Conservation (phyloP, 2,113 vertebrate genomes). For the Bufo gargarizans region DNA sequence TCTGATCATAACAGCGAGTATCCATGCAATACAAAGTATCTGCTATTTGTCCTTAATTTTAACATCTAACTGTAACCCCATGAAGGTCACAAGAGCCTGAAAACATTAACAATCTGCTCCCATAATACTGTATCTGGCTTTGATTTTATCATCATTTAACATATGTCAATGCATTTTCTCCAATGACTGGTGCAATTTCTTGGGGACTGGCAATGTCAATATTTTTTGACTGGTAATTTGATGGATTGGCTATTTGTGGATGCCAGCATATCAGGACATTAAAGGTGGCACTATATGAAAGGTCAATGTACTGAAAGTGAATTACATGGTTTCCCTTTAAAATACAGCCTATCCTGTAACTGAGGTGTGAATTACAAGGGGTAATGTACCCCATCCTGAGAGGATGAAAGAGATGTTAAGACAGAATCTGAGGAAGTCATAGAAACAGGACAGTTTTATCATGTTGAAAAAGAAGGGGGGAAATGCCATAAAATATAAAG, state of each 20-base stretch:
- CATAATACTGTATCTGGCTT: not conserved
- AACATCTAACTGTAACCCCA: not conserved
- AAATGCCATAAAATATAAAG: too few species aligned
- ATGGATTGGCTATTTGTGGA: too few species aligned
- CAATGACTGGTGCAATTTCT: not conserved
- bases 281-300: too few species aligned
- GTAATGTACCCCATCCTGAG: not conserved
- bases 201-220: not conserved
- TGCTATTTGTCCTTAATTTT: not conserved
- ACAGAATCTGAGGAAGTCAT: not conserved
- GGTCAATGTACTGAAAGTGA: too few species aligned
- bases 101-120: not conserved
- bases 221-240: too few species aligned
- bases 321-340: too few species aligned
- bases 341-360: too few species aligned
- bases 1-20: not conserved
- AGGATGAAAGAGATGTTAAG: constrained; percentile 31
- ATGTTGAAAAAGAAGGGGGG: not conserved
- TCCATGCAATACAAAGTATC: constrained; percentile 7
- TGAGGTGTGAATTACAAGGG: too few species aligned
- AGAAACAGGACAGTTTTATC: constrained; percentile 13
- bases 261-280: too few species aligned
- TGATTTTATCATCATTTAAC: not conserved
- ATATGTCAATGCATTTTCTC: not conserved
- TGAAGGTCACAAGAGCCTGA: not conserved